phyloP scores from a whole-genome alignment of 2,113 vertebrate species.

The Actinemys pallida region DNA sequence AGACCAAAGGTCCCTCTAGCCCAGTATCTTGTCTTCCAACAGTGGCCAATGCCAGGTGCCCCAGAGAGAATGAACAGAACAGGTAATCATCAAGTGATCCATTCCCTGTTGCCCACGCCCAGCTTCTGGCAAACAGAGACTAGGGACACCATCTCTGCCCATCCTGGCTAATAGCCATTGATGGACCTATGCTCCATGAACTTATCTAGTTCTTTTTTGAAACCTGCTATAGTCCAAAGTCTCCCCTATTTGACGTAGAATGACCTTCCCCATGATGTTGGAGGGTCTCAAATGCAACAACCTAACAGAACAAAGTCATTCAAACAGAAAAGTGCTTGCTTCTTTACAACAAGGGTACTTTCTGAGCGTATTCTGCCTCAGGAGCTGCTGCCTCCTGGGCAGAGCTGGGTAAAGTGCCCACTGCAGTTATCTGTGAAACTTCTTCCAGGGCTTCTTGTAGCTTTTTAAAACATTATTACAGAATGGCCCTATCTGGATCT shows the following conservation, averaged over 20 bases:
- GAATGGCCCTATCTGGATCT: conserved; percentile 2
- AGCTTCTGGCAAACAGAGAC: no score
- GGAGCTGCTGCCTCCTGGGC: neutral
- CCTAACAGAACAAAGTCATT: neutral
- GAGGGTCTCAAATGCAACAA: neutral
- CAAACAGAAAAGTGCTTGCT: neutral
- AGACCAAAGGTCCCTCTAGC: no score
- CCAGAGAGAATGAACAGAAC: no score
- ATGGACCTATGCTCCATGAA: no score
- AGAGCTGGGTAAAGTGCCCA: conserved; percentile 22
- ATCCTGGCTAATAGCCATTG: no score
- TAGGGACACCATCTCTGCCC: no score
- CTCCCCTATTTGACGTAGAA: neutral
- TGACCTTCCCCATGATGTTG: neutral
- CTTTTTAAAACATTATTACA: conserved; percentile 22
- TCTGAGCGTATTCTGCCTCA: neutral
- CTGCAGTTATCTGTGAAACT: conserved; percentile 5
- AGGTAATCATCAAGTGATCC: no score
- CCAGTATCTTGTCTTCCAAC: no score
- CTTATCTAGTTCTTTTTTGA: no score
- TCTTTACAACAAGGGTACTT: neutral
- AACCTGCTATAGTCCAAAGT: neutral
- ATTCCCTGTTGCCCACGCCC: no score
- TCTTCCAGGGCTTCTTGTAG: conserved; percentile 20
- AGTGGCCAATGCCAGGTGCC: no score